These are phyloP conservation scores for Heteronetta atricapilla DNA, from an alignment of 2,113 vertebrate species.

Conservation along the genomic window DNA sequence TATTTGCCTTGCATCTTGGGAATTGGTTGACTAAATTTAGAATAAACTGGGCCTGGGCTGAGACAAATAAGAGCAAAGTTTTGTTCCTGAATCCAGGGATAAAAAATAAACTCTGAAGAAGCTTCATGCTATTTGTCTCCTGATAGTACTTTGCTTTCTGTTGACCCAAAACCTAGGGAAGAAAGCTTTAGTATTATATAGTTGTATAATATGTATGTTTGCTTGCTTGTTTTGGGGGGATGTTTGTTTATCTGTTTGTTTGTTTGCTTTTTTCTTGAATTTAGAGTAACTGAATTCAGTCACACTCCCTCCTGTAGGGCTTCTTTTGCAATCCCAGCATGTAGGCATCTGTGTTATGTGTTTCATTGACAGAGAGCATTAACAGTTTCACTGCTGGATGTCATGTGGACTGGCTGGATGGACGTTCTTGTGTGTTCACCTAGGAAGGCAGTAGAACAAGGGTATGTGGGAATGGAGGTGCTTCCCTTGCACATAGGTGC, in stretches of 20 bases:
- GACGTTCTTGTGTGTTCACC: neutral
- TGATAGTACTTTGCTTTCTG: neutral
- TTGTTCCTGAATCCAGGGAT: neutral
- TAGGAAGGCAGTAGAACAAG: neutral
- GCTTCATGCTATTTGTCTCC: neutral
- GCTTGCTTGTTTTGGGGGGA: neutral
- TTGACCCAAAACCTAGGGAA: neutral
- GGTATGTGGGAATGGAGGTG: accelerated
- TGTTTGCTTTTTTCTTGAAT: neutral
- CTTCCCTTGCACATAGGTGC: neutral
- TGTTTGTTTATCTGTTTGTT: neutral
- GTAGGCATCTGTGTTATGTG: neutral
- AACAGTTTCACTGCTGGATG: neutral
- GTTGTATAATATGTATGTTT: too few relatives aligned
- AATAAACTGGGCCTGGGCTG: neutral
- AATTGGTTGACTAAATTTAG: neutral
- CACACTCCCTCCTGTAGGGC: neutral
- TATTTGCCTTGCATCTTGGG: neutral
- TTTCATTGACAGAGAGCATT: neutral
- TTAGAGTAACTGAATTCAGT: neutral
- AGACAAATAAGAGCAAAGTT: neutral
- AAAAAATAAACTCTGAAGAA: neutral
- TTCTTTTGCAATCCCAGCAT: neutral
- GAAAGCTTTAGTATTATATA: too few relatives aligned
- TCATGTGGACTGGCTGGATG: too few relatives aligned